Base-by-base conservation (phyloP, 2,113 vertebrate genomes). In the Brevimyrus niger region DNA sequence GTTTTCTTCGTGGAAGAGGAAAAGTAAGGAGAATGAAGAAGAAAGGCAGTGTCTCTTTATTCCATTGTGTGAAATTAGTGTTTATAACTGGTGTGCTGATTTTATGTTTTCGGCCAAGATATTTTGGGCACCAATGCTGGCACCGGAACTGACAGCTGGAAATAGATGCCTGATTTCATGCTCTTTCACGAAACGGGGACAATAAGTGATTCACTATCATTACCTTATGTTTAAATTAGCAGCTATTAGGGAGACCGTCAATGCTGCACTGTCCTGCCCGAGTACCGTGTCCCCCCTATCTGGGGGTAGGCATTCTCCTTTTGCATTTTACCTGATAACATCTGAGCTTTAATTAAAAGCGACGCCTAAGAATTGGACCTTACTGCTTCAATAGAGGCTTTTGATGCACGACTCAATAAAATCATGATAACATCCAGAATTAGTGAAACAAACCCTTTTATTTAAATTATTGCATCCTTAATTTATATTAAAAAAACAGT, bases 151-250 rank as follows among this genome's bases (percentile, higher is more conserved):
- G 85, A 87, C 85, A 35, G 48, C 23, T 53, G 13, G 85, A 47
- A 86, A 86, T 86, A 86, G 83, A 86, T 87, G 85, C 85, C 50
- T 19, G 85, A 87, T 87, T 86, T 87, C 85, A 87, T 13, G 31
- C 50, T 87, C 48, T 35, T 55, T 87, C 85, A 87, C 2, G 17
- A 87, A 53, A 35, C 21, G 4, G 50, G 85, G 50, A 87, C 85
- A 55, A 87, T 53, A 53, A 53, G 31, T 50, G 27, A 50, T 35
- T 51, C 50, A 38, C 48, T 51, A 10, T 86, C 46, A 86, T 86
- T 86, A 86, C 44, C 44, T 50, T 86, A 27, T 13, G 4, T 86
- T 86, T 86, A 86, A 86, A 50, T 86, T 86, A 86, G 83, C 11
- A 50, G 83, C 83, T 86, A 86, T 86, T 86, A 86, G 46, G 73